Evolutionary conservation across 2,888 invertebrate genomes (phyloP).

Genomic region (Synanthedon vespiformis): DNA sequence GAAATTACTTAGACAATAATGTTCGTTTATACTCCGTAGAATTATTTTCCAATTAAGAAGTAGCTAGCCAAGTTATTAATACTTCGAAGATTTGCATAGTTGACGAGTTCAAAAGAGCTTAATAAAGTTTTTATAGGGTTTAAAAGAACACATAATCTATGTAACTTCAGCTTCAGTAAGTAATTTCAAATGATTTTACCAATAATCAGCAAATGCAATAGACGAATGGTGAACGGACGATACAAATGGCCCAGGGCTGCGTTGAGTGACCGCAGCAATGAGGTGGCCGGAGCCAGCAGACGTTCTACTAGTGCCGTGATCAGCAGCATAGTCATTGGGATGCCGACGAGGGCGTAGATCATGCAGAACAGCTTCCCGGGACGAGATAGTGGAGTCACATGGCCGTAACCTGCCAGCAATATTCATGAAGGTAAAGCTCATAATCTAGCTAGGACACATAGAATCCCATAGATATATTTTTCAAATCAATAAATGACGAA

Average conservation of each 20-base stretch:
- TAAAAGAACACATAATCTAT: too few species aligned
- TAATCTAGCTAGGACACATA: neutral
- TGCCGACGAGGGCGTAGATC: constrained; percentile 85
- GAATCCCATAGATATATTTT: neutral
- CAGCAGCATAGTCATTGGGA: constrained; percentile 87
- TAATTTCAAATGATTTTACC: constrained; percentile 39
- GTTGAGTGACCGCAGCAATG: constrained; percentile 77
- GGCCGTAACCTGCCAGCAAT: constrained; percentile 80
- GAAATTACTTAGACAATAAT: too few species aligned
- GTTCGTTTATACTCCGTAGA: too few species aligned
- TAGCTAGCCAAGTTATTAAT: too few species aligned
- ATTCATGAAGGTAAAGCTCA: neutral
- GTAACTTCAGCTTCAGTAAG: too few species aligned
- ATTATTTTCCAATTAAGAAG: too few species aligned
- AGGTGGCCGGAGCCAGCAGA: constrained; percentile 79
- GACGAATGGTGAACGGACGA: constrained; percentile 79
- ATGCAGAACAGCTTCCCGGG: constrained; percentile 91
- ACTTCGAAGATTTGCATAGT: too few species aligned
- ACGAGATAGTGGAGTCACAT: constrained; percentile 87
- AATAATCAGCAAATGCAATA: constrained; percentile 80
- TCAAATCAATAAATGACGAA: too few species aligned
- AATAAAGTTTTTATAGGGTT: too few species aligned
- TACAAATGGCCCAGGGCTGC: constrained; percentile 78
- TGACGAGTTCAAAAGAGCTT: too few species aligned
- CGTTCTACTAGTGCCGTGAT: constrained; percentile 86